Conservation (phyloP, 2,113 vertebrate genomes). For the Noctilio leporinus region DNA sequence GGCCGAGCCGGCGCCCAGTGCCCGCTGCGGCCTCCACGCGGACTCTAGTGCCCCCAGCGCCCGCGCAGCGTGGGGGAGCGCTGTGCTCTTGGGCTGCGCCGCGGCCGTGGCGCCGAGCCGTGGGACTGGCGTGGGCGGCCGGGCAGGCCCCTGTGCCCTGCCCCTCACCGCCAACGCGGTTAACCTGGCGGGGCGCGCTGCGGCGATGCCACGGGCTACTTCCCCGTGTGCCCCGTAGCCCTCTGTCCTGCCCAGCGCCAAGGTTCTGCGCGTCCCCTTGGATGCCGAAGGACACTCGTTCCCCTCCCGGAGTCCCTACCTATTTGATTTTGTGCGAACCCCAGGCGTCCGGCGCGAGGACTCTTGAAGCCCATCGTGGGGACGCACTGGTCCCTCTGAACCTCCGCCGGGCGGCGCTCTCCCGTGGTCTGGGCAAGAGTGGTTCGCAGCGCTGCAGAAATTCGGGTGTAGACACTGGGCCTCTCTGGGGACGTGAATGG, state of each 20-base stretch:
- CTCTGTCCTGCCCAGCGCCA: not conserved
- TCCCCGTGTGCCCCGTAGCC: not conserved
- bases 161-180: rapidly evolving
- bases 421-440: rapidly evolving
- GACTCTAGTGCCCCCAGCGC: not conserved
- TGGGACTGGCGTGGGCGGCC: not conserved
- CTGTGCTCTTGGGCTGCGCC: not conserved
- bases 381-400: rapidly evolving
- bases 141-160: not conserved
- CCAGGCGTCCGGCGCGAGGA: not conserved
- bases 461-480: not conserved
- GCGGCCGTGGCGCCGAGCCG: not conserved
- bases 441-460: not conserved
- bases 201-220: not conserved
- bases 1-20: not conserved
- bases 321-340: not conserved
- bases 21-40: not conserved
- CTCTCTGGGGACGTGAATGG: not conserved
- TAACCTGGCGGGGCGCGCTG: not conserved
- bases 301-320: not conserved
- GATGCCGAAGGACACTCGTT: not conserved
- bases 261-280: not conserved
- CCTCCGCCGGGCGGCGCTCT: not conserved
- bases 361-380: not conserved
- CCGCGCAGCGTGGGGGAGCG: not conserved